A percentile compares a stretch with the other conserved stretches of the same genome.
These are phyloP conservation scores for Ceuthmochares aereus DNA, from an alignment of 2,113 vertebrate species.

Conservation along the genomic window DNA sequence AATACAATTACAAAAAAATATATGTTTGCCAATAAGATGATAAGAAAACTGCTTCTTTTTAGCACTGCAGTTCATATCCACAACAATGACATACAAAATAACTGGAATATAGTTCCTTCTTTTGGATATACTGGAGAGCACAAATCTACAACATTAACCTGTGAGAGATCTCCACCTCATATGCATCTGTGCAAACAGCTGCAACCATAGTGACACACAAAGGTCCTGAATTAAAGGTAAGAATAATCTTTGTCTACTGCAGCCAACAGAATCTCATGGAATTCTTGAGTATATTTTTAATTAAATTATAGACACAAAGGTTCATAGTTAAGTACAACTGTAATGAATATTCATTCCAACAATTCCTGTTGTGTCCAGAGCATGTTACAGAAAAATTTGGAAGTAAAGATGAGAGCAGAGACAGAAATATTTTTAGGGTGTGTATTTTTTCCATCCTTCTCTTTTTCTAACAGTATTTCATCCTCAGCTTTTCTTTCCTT, in stretches of 20 bases:
- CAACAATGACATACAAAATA: neutral
- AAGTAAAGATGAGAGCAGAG: neutral
- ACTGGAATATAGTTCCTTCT: neutral
- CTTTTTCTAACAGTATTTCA: neutral
- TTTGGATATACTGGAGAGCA: neutral
- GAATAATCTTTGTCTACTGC: neutral
- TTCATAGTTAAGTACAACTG: neutral
- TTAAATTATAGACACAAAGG: neutral
- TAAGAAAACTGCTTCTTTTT: neutral
- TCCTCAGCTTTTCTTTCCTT: neutral
- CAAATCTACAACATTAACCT: neutral
- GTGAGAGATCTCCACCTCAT: neutral
- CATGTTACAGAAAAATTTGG: neutral
- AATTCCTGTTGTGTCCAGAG: neutral
- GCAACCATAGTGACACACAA: neutral
- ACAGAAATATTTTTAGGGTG: neutral
- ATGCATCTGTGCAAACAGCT: neutral
- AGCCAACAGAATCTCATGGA: neutral
- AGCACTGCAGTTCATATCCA: neutral
- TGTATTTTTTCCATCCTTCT: neutral
- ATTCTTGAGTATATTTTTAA: neutral
- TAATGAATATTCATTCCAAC: neutral
- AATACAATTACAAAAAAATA: neutral
- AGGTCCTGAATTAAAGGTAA: neutral
- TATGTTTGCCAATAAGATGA: neutral